A percentile compares a stretch with the other conserved stretches of the same genome.
These are phyloP conservation scores for Brachyopa scutellaris DNA, from an alignment of 2,888 invertebrate genomes.

Conservation along the genomic window DNA sequence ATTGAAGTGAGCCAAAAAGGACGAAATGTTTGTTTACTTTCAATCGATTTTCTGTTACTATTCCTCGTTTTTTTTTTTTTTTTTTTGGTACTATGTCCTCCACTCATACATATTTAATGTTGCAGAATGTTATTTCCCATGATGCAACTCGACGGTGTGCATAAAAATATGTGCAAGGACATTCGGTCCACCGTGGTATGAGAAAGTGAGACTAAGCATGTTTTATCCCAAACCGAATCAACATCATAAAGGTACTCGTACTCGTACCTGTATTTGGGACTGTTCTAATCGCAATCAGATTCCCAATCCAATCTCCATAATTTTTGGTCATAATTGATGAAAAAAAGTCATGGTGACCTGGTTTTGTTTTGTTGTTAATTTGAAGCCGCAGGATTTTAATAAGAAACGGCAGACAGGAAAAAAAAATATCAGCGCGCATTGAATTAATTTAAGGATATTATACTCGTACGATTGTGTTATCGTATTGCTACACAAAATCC, in stretches of 20 bases:
- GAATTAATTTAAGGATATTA: constrained; percentile 51
- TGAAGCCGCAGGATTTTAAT: not conserved
- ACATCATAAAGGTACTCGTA: constrained; percentile 21
- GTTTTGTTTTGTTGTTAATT: not conserved
- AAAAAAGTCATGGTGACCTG: constrained; percentile 7
- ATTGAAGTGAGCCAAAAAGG: constrained; percentile 35
- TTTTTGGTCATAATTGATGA: too few relatives aligned
- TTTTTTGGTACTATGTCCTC: not conserved
- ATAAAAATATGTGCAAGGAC: constrained; percentile 45
- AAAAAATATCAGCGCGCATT: not conserved
- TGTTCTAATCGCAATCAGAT: constrained; percentile 48
- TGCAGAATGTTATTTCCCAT: constrained; percentile 60
- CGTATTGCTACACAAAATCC: too few relatives aligned
- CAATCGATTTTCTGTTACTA: constrained; percentile 54
- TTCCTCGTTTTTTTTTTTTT: not conserved
- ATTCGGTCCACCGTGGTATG: not conserved
- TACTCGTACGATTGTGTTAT: too few relatives aligned
- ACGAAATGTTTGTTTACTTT: constrained; percentile 63
- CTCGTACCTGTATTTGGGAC: constrained; percentile 27
- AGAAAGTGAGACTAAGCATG: not conserved
- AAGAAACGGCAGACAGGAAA: constrained; percentile 16
- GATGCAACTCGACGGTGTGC: constrained; percentile 49
- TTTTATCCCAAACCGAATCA: constrained; percentile 14
- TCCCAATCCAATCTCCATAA: constrained; percentile 5
- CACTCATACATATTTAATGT: constrained; percentile 61